Evolutionary conservation across 2,797 vertebrate species (phyloP).

Genomic region (Mormyrus hasselquistii): DNA sequence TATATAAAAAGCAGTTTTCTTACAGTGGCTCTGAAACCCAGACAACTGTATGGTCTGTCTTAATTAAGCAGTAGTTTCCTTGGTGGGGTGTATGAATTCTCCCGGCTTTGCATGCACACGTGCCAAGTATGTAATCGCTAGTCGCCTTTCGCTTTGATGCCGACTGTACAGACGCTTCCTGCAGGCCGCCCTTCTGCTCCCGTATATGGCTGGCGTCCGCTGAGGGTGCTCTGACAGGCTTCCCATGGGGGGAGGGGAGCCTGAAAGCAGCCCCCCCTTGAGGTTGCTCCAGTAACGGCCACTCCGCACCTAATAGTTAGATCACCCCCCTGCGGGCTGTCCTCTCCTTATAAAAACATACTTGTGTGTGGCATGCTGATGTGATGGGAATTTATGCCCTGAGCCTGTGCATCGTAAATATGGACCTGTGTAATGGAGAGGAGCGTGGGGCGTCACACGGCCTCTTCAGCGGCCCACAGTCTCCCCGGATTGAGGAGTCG

Average conservation of each 20-base stretch:
- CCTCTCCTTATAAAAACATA: not conserved
- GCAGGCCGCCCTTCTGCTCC: constrained; percentile 25
- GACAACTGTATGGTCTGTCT: constrained; percentile 53
- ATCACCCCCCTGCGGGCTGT: not conserved
- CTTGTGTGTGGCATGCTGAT: constrained; percentile 13
- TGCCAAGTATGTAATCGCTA: constrained; percentile 70
- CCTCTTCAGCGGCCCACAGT: not conserved
- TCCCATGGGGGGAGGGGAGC: not conserved
- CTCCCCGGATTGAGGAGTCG: not conserved
- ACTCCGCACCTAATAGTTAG: not conserved
- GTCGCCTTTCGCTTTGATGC: constrained; percentile 32
- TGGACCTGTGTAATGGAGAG: not conserved
- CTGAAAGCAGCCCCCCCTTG: not conserved
- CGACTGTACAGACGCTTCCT: constrained; percentile 38
- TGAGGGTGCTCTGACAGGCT: not conserved
- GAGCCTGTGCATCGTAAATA: not conserved
- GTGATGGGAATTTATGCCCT: not conserved
- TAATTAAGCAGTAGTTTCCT: constrained; percentile 49
- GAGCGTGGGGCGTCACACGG: not conserved
- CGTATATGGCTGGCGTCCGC: not conserved
- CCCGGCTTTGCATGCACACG: constrained; percentile 90
- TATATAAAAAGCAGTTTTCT: constrained; percentile 29
- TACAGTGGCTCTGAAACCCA: constrained; percentile 60
- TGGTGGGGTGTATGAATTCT: constrained; percentile 40
- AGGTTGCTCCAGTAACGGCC: not conserved